A percentile compares a stretch with the other conserved stretches of the same genome.
Evolutionary conservation across 2,113 vertebrate species (phyloP).

Genomic region (Hypomesus transpacificus): DNA sequence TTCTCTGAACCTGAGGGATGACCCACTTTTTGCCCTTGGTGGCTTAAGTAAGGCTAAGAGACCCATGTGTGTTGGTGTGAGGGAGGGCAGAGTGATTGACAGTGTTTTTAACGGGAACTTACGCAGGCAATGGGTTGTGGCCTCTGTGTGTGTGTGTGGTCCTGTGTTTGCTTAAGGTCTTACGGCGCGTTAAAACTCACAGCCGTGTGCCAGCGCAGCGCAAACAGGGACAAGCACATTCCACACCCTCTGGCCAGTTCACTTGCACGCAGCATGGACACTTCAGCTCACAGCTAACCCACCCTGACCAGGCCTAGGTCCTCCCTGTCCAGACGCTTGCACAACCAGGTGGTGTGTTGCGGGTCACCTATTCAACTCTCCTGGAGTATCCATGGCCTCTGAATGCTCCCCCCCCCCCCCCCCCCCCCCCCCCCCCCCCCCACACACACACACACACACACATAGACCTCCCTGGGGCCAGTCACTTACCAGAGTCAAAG

Average conservation of each 20-base stretch:
- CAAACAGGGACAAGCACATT: conserved; percentile 61
- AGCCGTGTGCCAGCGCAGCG: conserved; percentile 49
- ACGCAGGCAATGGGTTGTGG: background rate
- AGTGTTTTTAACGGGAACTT: background rate
- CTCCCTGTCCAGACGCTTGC: too few relatives aligned
- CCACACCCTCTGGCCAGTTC: conserved; percentile 31
- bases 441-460: too few relatives aligned
- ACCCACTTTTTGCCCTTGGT: conserved; percentile 54
- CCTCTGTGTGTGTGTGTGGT: conserved; percentile 12
- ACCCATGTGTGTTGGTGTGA: conserved; percentile 44
- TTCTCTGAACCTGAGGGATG: conserved; percentile 46
- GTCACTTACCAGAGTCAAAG: conserved; percentile 88
- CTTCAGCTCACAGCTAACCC: background rate
- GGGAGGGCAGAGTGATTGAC: conserved; percentile 28
- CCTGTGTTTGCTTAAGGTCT: conserved; percentile 29
- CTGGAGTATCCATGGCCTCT: background rate
- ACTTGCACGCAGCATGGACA: conserved; percentile 15
- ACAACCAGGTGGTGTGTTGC: too few relatives aligned
- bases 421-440: too few relatives aligned
- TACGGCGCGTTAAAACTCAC: conserved; percentile 59
- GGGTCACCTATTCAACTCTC: background rate
- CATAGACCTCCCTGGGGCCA: background rate
- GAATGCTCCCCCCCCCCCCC: background rate
- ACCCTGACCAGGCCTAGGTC: too few relatives aligned
- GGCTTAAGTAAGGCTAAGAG: conserved; percentile 45